Evolutionary conservation across 2,113 vertebrate genomes (phyloP).

Genomic region (Capreolus pygargus): DNA sequence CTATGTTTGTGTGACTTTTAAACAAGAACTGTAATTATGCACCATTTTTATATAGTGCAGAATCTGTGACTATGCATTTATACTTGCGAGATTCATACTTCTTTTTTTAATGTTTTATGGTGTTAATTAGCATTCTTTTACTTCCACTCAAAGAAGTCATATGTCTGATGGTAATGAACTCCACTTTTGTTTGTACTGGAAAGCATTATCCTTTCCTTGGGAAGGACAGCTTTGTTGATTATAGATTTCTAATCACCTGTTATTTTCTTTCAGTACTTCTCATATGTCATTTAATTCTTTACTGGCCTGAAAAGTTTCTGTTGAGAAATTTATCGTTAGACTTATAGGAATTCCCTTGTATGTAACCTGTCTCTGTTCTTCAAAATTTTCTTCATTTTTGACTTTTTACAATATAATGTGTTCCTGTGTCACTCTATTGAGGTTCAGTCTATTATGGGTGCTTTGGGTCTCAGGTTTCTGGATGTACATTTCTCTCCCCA

Average conservation of each 20-base stretch:
- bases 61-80: neutral
- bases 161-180: neutral
- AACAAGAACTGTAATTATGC: neutral
- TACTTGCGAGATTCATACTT: neutral
- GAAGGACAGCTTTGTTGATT: neutral
- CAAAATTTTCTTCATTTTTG: neutral
- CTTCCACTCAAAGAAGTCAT: neutral
- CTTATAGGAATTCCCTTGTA: neutral
- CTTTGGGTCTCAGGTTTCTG: neutral
- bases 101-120: neutral
- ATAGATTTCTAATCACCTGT: neutral
- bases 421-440: neutral
- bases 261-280: neutral
- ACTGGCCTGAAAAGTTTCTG: neutral
- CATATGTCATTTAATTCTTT: neutral
- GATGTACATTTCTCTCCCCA: neutral
- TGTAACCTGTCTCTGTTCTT: neutral
- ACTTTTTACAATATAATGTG: neutral
- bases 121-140: neutral
- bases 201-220: neutral
- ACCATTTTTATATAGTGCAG: neutral
- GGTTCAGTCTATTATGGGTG: neutral
- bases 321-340: neutral
- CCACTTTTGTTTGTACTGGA: neutral
- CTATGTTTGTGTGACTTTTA: neutral